Conservation (phyloP, 2,113 vertebrate genomes). For the Upupa epops region DNA sequence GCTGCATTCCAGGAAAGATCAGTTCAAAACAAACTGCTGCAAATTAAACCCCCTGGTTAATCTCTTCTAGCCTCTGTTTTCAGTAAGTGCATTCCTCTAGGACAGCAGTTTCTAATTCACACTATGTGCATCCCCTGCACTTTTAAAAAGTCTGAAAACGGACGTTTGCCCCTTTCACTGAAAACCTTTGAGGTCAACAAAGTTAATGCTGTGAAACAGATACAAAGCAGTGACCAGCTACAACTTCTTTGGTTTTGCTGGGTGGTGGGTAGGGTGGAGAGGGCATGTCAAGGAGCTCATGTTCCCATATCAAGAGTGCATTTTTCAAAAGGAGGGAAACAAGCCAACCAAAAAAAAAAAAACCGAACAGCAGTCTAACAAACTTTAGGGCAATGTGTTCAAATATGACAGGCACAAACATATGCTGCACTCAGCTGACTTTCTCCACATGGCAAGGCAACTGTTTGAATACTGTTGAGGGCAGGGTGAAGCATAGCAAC, state of each 20-base stretch:
- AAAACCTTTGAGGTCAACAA: not conserved
- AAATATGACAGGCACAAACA: conserved; percentile 4
- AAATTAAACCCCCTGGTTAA: not conserved
- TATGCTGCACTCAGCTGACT: conserved; percentile 10
- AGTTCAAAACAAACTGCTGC: not conserved
- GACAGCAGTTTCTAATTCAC: not conserved
- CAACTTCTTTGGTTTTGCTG: not conserved
- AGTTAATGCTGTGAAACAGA: not conserved
- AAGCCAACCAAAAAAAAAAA: not conserved
- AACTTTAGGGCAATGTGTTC: not conserved
- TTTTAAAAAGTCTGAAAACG: not conserved
- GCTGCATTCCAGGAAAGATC: not conserved
- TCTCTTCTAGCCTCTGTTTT: not conserved
- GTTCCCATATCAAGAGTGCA: not conserved
- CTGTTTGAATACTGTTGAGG: not conserved
- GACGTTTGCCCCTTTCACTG: not conserved
- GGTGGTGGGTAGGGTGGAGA: not conserved
- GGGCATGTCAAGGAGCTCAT: not conserved
- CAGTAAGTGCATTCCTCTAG: not conserved
- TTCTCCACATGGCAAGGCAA: conserved; percentile 22
- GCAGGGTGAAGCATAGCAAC: not conserved
- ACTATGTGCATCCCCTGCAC: not conserved
- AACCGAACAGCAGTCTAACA: not conserved
- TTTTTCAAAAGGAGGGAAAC: not conserved
- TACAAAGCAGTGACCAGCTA: not conserved